Base-by-base conservation (phyloP, 2,113 vertebrate genomes). In the Pandion haliaetus region DNA sequence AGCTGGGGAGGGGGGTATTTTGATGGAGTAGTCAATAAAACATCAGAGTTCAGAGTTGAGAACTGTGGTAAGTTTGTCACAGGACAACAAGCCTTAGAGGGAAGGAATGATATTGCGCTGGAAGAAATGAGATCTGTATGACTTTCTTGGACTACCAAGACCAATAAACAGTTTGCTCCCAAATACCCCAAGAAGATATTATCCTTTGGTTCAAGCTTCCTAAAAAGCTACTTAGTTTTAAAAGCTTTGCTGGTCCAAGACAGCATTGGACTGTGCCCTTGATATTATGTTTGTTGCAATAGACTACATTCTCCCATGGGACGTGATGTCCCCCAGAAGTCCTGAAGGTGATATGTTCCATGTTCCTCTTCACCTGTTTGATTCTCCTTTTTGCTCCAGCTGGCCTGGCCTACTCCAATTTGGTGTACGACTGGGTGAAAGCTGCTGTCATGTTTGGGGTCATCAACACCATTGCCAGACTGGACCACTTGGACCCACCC, bases 361-460 rank as follows among this genome's bases (percentile, higher is more conserved):
- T n/a, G 25, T 13, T 67, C 29, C 20, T 76, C 52, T 69, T 57
- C 26, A 29, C 4, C 1, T 0, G 0, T 28, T 76, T 85, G 70
- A 45, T n/a, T 82, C 59, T 38, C 28, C 5, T 95, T 94, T 83
- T 94, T 66, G 20, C 58, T 87, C 54, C 94, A 99, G 99, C 99
- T 92, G 99, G 99, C 70, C 91, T 99, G 65, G 99, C 99, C 45
- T 99, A 99, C 86, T 98, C 98, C 34, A 99, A 99, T 96, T 88
- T 99, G 98, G 99, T 99, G 83, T 99, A 99, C 2, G 99, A 99
- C 94, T 99, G 99, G 99, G 99, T 99, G 57, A 99, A 99, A 95
- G 99, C 99, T 4, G 99, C 99, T 0, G 98, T 99, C 88, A 99
- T 99, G 98, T 99, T 99, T 18, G 99, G 99, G 13, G 98, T 99